Evolutionary conservation across 37 sponge, comb jelly and placozoan genomes (phyloP).

Genomic region (Crambe crambe): DNA sequence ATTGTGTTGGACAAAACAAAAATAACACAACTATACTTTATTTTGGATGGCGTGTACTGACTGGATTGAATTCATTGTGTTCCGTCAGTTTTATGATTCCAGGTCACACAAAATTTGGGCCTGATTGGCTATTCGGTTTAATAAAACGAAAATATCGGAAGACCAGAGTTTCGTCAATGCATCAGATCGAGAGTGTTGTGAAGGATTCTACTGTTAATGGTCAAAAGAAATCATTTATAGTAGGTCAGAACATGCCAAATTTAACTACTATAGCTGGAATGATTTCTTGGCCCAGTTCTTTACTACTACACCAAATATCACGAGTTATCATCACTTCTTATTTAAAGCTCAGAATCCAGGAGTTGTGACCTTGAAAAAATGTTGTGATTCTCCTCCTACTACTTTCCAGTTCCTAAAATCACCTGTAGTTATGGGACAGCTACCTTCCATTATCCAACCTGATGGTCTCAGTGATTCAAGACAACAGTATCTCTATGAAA

Average conservation of each 20-base stretch:
- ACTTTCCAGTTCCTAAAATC: background rate
- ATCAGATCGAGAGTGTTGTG: background rate
- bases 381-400: background rate
- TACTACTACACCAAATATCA: background rate
- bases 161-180: background rate
- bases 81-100: background rate
- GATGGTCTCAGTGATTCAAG: background rate
- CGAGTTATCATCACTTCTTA: background rate
- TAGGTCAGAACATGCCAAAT: background rate
- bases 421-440: background rate
- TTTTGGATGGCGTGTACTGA: conserved; percentile 10
- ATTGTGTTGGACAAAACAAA: conserved; percentile 33
- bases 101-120: background rate
- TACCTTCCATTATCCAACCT: background rate
- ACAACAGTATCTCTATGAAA: background rate
- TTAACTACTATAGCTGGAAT: background rate
- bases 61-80: background rate
- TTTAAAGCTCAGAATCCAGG: background rate
- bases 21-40: conserved; percentile 19
- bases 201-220: background rate
- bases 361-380: background rate
- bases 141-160: background rate
- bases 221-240: background rate
- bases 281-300: background rate
- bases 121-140: background rate